A percentile compares a stretch with the other conserved stretches of the same genome.
phyloP scores from a whole-genome alignment of 2,888 invertebrate genomes.

The Dryobotodes eremita region DNA sequence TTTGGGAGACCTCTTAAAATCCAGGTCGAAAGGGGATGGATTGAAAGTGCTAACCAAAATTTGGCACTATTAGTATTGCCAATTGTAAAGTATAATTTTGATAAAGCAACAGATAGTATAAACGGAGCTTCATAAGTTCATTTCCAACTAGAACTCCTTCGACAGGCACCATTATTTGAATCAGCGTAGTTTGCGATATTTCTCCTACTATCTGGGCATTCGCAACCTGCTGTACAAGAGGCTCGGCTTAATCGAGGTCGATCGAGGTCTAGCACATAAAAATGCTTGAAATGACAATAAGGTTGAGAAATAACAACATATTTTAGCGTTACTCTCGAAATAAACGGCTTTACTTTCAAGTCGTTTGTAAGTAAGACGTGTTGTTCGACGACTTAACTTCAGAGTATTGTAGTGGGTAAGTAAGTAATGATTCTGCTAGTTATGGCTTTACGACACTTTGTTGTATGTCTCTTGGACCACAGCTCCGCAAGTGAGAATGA shows the following conservation, averaged over 20 bases:
- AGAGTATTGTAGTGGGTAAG: conserved; percentile 14
- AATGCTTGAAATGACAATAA: conserved; percentile 46
- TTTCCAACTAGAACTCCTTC: not conserved
- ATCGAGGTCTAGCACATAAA: conserved; percentile 47
- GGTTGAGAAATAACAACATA: conserved; percentile 52
- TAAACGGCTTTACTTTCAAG: conserved; percentile 43
- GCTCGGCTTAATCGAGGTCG: conserved; percentile 34
- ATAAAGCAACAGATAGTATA: not conserved
- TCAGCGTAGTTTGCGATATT: conserved; percentile 2
- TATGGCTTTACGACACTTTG: conserved; percentile 14
- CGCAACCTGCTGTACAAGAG: conserved; percentile 33
- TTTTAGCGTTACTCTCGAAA: conserved; percentile 40
- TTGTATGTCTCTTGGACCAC: conserved; percentile 19
- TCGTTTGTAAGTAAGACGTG: conserved; percentile 24
- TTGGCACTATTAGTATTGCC: not conserved
- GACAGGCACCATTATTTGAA: not conserved
- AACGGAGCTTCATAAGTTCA: too few species aligned
- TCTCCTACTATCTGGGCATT: not conserved
- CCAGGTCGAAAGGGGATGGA: not conserved
- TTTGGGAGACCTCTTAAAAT: not conserved
- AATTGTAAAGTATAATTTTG: not conserved
- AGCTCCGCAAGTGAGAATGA: conserved; percentile 27
- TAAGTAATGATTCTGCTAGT: conserved; percentile 34
- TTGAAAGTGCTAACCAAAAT: not conserved
- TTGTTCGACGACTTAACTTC: conserved; percentile 33